phyloP scores from a whole-genome alignment of 2,797 vertebrate genomes.

The Sebastes variabilis region DNA sequence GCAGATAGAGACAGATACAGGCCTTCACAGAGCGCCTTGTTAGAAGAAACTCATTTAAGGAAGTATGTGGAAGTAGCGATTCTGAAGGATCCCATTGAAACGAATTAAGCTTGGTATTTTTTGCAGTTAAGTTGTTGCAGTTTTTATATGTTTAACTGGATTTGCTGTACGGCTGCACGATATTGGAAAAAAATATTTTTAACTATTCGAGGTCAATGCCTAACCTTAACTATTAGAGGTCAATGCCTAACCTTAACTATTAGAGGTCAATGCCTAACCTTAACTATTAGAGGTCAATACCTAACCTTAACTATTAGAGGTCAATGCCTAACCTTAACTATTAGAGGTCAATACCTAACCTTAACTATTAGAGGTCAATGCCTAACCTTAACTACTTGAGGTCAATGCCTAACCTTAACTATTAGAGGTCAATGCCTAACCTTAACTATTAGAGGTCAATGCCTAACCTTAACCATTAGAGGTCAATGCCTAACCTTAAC shows the following conservation, averaged over 20 bases:
- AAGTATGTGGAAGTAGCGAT: background rate
- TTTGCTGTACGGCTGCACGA: background rate
- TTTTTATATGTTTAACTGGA: background rate
- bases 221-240: too few relatives aligned
- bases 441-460: fast-evolving
- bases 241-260: too few relatives aligned
- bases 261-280: too few relatives aligned
- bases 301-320: fast-evolving
- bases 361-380: fast-evolving
- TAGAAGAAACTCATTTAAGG: conserved; percentile 4
- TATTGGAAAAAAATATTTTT: background rate
- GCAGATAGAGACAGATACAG: conserved; percentile 3
- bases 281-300: fast-evolving
- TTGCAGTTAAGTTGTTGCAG: background rate
- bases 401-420: too few relatives aligned
- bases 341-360: too few relatives aligned
- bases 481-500: too few relatives aligned
- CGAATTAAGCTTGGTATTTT: background rate
- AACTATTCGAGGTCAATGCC: fast-evolving
- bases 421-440: fast-evolving
- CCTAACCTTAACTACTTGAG: fast-evolving
- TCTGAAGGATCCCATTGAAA: background rate
- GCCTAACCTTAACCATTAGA: fast-evolving
- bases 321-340: too few relatives aligned
- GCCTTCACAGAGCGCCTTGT: conserved; percentile 13